Base-by-base conservation (phyloP, 2,113 vertebrate species). In the Rhea pennata region DNA sequence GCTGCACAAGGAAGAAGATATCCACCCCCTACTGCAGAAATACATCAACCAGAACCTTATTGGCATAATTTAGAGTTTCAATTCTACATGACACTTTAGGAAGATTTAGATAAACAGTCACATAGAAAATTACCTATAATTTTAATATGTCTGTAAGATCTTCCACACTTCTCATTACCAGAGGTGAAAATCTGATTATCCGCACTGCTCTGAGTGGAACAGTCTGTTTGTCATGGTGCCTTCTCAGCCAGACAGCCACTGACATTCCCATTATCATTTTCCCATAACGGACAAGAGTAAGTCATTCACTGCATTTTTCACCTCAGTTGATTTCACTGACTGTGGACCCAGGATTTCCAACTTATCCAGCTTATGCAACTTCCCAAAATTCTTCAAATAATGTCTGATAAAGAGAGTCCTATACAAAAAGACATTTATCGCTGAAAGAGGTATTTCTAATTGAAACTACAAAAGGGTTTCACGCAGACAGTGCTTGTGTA, bases 231-330 rank as follows among this genome's bases (percentile, higher is more conserved):
- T 65, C 72, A 93, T 24, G 9, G 56, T 75, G 17, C 12, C 59
- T 24, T 59, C 62, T 72, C 48, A 90, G 58, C 16, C 66, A 80
- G 59, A 8, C 67, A 90, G 46, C 5, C 69, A 67, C 42, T 56
- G 73, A 65, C 5, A 78, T 69, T 86, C 65, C 51, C n/a, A 61
- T 93, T 94, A 88, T 74, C 39, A 8, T 91, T 93, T 84, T 92
- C 69, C n/a, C 56, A 69, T 29, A 65, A 12, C 9, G 64, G 36
- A 53, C 33, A 90, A 53, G 48, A 72, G 16, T 53, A 72, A 51
- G 33, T 20, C n/a, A 88, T 59, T 85, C 62, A 59, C 29, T 2
- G 36, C 23, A 33, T 86, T 78, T 90, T 26, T 76, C 82, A 90
- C 9, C 23, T 14, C 4, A 15, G 31, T 0, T 51, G 56, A 90